These are phyloP conservation scores for Drosophila gaucha DNA, from an alignment of 2,888 invertebrate species.

Conservation along the genomic window DNA sequence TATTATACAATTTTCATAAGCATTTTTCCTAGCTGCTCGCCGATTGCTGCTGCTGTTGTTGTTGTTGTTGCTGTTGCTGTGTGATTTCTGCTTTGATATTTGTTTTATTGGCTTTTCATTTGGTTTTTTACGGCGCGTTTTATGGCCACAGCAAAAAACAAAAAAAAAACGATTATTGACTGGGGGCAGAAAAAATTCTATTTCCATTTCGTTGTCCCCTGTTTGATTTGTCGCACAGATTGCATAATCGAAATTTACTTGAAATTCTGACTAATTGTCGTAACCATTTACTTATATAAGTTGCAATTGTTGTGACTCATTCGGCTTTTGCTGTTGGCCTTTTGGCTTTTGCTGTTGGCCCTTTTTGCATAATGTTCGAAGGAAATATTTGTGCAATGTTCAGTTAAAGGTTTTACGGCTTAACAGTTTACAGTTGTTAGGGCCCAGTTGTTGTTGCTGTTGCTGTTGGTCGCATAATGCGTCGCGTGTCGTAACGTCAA, in stretches of 20 bases:
- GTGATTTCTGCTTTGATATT: slow-evolving; percentile 64
- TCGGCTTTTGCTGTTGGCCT: background rate
- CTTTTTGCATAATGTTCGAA: slow-evolving; percentile 59
- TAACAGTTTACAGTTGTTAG: slow-evolving; percentile 48
- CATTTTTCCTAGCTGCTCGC: slow-evolving; percentile 23
- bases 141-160: slow-evolving; percentile 58
- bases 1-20: slow-evolving; percentile 60
- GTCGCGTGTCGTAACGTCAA: slow-evolving; percentile 71
- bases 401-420: slow-evolving; percentile 57
- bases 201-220: slow-evolving; percentile 13
- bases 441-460: slow-evolving; percentile 32
- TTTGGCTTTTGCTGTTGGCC: slow-evolving; percentile 21
- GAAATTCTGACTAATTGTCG: slow-evolving; percentile 55
- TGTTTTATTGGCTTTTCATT: slow-evolving; percentile 72
- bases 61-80: slow-evolving; percentile 14
- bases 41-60: slow-evolving; percentile 10
- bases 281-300: slow-evolving; percentile 30
- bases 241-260: slow-evolving; percentile 36
- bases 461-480: slow-evolving; percentile 63
- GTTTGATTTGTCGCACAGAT: slow-evolving; percentile 8
- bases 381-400: slow-evolving; percentile 54
- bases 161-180: slow-evolving; percentile 42
- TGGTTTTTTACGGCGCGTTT: slow-evolving; percentile 52
- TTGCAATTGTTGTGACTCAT: slow-evolving; percentile 32
- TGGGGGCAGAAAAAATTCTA: slow-evolving; percentile 16